phyloP scores from a whole-genome alignment of 2,797 vertebrate genomes.

The Hapalemur alaotrensis region DNA sequence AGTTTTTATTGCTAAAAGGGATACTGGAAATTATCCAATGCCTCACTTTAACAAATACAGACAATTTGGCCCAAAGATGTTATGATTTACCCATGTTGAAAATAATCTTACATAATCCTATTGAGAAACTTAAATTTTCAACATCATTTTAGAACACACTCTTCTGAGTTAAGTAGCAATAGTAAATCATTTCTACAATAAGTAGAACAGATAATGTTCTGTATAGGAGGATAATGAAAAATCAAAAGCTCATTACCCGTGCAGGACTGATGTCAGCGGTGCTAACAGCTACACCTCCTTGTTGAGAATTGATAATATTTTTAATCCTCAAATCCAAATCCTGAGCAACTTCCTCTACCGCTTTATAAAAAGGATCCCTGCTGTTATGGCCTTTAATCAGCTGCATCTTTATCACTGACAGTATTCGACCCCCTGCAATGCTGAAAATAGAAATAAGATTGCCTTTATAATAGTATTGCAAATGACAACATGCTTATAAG shows the following conservation, averaged over 20 bases:
- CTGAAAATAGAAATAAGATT: constrained; percentile 87
- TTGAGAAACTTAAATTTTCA: constrained; percentile 66
- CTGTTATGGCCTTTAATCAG: constrained; percentile 92
- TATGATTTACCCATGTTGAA: constrained; percentile 52
- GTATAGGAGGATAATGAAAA: constrained; percentile 68
- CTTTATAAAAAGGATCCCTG: constrained; percentile 86
- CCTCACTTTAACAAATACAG: constrained; percentile 39
- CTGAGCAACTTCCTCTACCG: constrained; percentile 87
- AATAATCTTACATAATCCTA: constrained; percentile 66
- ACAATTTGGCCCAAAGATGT: constrained; percentile 38
- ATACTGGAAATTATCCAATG: constrained; percentile 33
- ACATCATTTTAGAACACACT: constrained; percentile 10
- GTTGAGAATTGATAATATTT: constrained; percentile 87
- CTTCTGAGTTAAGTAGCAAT: constrained; percentile 39
- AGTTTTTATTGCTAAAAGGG: constrained; percentile 20
- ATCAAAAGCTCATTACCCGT: constrained; percentile 88
- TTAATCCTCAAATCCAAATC: constrained; percentile 91
- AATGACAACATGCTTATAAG: constrained; percentile 74
- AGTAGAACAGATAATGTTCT: constrained; percentile 64
- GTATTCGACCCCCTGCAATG: constrained; percentile 88
- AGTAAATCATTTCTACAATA: constrained; percentile 49
- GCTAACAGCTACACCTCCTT: constrained; percentile 71
- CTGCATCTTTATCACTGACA: constrained; percentile 89
- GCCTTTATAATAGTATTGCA: constrained; percentile 79
- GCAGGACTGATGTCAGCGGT: constrained; percentile 91